phyloP scores from a whole-genome alignment of 2,888 invertebrate genomes.

The Hypolimnas misippus region DNA sequence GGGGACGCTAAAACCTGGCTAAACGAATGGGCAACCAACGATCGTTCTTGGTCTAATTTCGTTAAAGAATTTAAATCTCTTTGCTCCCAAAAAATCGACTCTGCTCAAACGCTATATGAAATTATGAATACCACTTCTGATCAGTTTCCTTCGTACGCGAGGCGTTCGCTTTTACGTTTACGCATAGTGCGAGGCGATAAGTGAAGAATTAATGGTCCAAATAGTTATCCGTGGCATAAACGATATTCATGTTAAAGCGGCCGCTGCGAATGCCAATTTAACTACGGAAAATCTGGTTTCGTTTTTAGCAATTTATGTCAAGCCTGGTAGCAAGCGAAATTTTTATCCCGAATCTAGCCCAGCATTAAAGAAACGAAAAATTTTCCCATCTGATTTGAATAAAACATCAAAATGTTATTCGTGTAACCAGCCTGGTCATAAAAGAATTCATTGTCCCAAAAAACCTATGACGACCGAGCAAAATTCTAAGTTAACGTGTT shows the following conservation, averaged over 20 bases:
- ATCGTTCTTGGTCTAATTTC: slow-evolving; percentile 42
- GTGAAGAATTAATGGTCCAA: slow-evolving; percentile 41
- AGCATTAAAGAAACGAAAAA: neutral
- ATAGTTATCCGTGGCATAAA: slow-evolving; percentile 42
- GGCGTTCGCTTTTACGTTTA: slow-evolving; percentile 44
- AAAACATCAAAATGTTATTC: slow-evolving; percentile 18
- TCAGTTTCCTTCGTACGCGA: slow-evolving; percentile 44
- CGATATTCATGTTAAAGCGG: slow-evolving; percentile 43
- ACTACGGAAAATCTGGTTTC: slow-evolving; percentile 38
- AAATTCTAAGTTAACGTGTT: slow-evolving; percentile 7
- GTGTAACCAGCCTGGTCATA: slow-evolving; percentile 23
- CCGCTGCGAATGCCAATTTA: slow-evolving; percentile 45
- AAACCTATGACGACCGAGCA: neutral
- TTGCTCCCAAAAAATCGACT: slow-evolving; percentile 41
- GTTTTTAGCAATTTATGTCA: slow-evolving; percentile 43
- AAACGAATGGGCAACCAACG: slow-evolving; percentile 44
- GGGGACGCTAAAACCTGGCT: slow-evolving; percentile 45
- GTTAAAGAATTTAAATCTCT: slow-evolving; percentile 47
- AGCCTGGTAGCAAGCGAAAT: slow-evolving; percentile 28
- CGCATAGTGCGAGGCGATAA: slow-evolving; percentile 43
- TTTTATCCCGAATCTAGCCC: neutral
- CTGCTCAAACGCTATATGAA: slow-evolving; percentile 41
- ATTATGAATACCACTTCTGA: slow-evolving; percentile 44
- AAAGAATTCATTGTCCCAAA: slow-evolving; percentile 10
- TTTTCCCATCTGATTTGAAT: neutral